Conservation (phyloP, 2,888 invertebrate genomes). For the Ormyrus labotus region DNA sequence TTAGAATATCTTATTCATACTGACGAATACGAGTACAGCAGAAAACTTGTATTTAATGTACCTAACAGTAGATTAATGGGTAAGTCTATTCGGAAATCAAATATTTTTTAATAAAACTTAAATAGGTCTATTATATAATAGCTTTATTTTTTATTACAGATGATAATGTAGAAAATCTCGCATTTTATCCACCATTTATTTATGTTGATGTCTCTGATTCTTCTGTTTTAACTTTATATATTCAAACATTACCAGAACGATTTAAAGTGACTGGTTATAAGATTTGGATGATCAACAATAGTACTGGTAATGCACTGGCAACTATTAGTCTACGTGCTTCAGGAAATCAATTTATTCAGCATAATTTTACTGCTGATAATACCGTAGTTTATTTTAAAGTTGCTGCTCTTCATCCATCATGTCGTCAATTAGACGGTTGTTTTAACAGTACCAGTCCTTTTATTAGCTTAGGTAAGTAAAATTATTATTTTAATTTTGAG, state of each 20-base stretch:
- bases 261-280: conserved; percentile 70
- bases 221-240: conserved; percentile 64
- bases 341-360: conserved; percentile 59
- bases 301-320: conserved; percentile 60
- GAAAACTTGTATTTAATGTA: conserved; percentile 69
- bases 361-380: conserved; percentile 65
- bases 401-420: conserved; percentile 67
- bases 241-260: conserved; percentile 68
- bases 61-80: conserved; percentile 67
- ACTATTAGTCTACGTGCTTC: conserved; percentile 53
- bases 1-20: conserved; percentile 65
- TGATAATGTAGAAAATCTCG: conserved; percentile 58
- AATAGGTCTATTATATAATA: conserved; percentile 5
- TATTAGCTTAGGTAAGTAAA: conserved; percentile 68
- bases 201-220: conserved; percentile 70
- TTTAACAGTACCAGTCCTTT: conserved; percentile 69
- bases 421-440: conserved; percentile 66
- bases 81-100: conserved; percentile 52
- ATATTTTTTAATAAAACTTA: background rate
- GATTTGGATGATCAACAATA: conserved; percentile 70
- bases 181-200: conserved; percentile 67
- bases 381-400: conserved; percentile 71
- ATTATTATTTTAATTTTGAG: background rate
- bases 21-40: conserved; percentile 64
- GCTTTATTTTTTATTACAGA: conserved; percentile 55